Evolutionary conservation across 2,113 vertebrate species (phyloP).

Genomic region (Engystomops pustulosus): DNA sequence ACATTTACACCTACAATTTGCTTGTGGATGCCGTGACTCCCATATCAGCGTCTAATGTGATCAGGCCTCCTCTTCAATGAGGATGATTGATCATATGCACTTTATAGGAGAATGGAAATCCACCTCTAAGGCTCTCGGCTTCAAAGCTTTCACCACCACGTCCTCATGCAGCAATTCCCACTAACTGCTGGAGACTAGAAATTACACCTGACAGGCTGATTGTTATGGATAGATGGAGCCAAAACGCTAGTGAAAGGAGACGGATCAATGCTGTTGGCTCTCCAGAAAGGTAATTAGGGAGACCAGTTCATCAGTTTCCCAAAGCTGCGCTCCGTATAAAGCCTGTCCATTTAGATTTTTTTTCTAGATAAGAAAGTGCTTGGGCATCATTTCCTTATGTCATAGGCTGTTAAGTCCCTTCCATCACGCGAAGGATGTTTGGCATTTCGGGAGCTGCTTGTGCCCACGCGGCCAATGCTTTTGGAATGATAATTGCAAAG

Average conservation of each 20-base stretch:
- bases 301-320: slow-evolving; percentile 58
- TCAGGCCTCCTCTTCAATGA: not conserved
- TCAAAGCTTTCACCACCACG: slow-evolving; percentile 55
- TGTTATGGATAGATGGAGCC: slow-evolving; percentile 60
- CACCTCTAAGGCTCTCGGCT: slow-evolving; percentile 35
- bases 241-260: slow-evolving; percentile 59
- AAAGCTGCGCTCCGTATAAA: slow-evolving; percentile 54
- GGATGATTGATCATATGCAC: not conserved
- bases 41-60: not conserved
- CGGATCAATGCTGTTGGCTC: slow-evolving; percentile 59
- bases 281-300: slow-evolving; percentile 60
- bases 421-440: slow-evolving; percentile 47
- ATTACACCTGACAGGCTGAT: slow-evolving; percentile 61
- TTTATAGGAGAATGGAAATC: slow-evolving; percentile 5
- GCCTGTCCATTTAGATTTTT: slow-evolving; percentile 58
- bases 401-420: slow-evolving; percentile 46
- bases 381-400: slow-evolving; percentile 57
- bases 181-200: slow-evolving; percentile 54
- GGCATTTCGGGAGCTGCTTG: slow-evolving; percentile 46
- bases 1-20: too few relatives aligned
- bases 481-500: slow-evolving; percentile 43
- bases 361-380: slow-evolving; percentile 59
- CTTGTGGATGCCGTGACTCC: too few relatives aligned
- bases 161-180: slow-evolving; percentile 58
- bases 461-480: slow-evolving; percentile 10